Evolutionary conservation across 2,888 invertebrate species (phyloP).

Genomic region (Drosophila niveifrons): DNA sequence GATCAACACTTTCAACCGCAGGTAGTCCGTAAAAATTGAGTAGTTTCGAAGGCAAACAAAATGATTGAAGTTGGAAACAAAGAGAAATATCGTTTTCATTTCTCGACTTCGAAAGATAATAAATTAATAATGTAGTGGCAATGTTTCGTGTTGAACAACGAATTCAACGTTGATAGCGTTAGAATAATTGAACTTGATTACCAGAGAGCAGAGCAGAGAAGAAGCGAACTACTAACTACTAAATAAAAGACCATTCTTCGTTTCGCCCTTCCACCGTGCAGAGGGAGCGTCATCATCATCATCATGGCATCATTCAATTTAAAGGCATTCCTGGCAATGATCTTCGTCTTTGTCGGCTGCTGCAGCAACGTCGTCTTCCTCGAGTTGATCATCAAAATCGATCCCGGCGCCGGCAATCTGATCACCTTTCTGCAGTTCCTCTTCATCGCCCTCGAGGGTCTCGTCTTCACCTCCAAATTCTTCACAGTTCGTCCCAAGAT

Average conservation of each 20-base stretch:
- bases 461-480: slow-evolving; percentile 93
- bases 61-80: no score
- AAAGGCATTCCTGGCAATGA: slow-evolving; percentile 89
- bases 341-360: slow-evolving; percentile 93
- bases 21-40: neutral
- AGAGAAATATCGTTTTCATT: neutral
- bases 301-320: slow-evolving; percentile 69
- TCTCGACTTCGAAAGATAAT: slow-evolving; percentile 6
- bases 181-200: neutral
- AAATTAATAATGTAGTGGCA: slow-evolving; percentile 14
- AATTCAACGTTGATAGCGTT: slow-evolving; percentile 1
- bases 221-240: neutral
- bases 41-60: no score
- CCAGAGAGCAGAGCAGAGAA: neutral
- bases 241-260: neutral
- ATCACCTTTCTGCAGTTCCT: slow-evolving; percentile 98
- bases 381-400: slow-evolving; percentile 94
- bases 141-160: neutral
- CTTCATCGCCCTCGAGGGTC: slow-evolving; percentile 95
- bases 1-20: neutral
- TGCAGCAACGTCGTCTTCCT: slow-evolving; percentile 95
- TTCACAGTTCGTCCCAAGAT: slow-evolving; percentile 92
- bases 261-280: slow-evolving; percentile 8
- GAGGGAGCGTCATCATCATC: neutral
- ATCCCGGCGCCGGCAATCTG: slow-evolving; percentile 96